Conservation (phyloP, 2,113 vertebrate species). For the Pedionomus torquatus region DNA sequence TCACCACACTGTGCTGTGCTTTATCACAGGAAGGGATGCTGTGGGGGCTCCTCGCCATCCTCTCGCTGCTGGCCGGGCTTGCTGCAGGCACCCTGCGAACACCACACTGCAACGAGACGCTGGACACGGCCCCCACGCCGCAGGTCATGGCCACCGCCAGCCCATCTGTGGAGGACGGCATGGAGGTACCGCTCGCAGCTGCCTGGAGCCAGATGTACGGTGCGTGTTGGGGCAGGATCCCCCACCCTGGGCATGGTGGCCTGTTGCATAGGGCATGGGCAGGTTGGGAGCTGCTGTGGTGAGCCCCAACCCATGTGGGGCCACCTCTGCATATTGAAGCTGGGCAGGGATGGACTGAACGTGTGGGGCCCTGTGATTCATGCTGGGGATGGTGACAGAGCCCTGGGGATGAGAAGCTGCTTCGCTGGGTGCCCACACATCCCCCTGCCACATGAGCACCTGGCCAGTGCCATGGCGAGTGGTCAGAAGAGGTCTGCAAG, state of each 20-base stretch:
- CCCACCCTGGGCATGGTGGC: not conserved
- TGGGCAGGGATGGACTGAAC: not conserved
- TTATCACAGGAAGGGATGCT: constrained; percentile 42
- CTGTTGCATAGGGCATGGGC: rapidly evolving
- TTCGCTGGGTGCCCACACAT: rapidly evolving
- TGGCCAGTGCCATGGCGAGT: no score
- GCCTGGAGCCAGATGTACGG: constrained; percentile 25
- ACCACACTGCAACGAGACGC: not conserved
- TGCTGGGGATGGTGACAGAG: not conserved
- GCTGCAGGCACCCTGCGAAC: constrained; percentile 1
- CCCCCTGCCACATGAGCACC: rapidly evolving
- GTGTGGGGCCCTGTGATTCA: not conserved
- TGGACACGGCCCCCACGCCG: not conserved
- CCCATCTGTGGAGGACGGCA: not conserved
- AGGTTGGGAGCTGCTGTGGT: not conserved
- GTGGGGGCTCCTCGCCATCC: constrained; percentile 56
- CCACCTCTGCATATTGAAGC: not conserved
- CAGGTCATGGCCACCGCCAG: not conserved
- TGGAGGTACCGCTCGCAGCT: not conserved
- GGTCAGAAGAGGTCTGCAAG: not conserved
- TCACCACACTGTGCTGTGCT: not conserved
- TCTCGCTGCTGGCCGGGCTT: constrained; percentile 63
- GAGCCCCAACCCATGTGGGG: rapidly evolving
- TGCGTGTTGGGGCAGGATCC: not conserved
- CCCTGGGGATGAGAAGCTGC: not conserved